phyloP scores from a whole-genome alignment of 1,140 invertebrate species.

The Andricus grossulariae region DNA sequence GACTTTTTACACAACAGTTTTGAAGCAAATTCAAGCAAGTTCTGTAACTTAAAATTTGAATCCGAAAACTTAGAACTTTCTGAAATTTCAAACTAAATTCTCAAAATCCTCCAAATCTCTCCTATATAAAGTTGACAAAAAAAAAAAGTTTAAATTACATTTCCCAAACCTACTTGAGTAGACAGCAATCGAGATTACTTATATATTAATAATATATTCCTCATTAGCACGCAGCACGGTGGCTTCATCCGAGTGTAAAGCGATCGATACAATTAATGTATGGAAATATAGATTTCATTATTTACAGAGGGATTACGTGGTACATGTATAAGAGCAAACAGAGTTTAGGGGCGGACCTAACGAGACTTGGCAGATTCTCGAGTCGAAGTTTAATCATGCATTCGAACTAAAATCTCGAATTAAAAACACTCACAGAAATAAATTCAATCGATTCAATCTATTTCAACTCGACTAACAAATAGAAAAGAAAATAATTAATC shows the following conservation, averaged over 20 bases:
- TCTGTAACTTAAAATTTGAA: too few relatives aligned
- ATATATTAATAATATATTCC: constrained; percentile 2
- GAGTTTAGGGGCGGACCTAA: background rate
- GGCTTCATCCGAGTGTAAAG: constrained; percentile 36
- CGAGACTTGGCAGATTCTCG: background rate
- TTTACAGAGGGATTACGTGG: constrained; percentile 36
- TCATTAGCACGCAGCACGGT: constrained; percentile 21
- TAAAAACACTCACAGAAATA: background rate
- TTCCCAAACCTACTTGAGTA: constrained; percentile 3
- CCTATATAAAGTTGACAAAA: background rate
- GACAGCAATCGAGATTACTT: constrained; percentile 18
- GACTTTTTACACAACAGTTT: too few relatives aligned
- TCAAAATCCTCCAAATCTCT: too few relatives aligned
- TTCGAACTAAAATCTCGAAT: background rate
- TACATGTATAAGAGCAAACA: constrained; percentile 36
- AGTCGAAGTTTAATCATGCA: too few relatives aligned
- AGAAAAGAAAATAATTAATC: background rate
- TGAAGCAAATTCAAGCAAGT: too few relatives aligned
- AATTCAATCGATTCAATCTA: background rate
- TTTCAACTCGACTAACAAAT: background rate
- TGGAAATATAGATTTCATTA: constrained; percentile 39
- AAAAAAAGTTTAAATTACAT: constrained; percentile 13
- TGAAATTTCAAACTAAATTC: too few relatives aligned
- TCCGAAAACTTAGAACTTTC: too few relatives aligned
- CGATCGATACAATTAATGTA: constrained; percentile 34